Conservation (phyloP, 2,113 vertebrate genomes). For the Carassius auratus region DNA sequence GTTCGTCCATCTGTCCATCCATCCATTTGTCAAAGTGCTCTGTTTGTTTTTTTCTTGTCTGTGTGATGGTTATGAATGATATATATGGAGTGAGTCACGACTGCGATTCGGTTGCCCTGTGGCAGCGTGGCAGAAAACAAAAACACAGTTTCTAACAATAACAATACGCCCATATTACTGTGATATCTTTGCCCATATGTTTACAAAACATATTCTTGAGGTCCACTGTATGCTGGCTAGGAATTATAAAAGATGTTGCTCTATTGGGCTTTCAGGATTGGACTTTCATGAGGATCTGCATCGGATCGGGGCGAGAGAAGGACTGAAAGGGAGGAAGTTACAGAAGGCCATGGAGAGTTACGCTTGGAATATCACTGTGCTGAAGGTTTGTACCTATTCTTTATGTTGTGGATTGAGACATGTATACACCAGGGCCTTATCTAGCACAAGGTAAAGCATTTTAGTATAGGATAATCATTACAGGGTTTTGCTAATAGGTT, state of each 20-base stretch:
- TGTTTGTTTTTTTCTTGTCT: not conserved
- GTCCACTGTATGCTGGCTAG: not conserved
- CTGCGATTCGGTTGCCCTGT: slow-evolving; percentile 8
- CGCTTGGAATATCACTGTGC: slow-evolving; percentile 88
- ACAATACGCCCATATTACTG: not conserved
- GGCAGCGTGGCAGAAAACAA: slow-evolving; percentile 5
- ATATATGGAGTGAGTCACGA: slow-evolving; percentile 16
- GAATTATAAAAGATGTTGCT: not conserved
- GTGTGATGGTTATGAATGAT: not conserved
- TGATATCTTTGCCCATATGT: not conserved
- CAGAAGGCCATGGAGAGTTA: slow-evolving; percentile 94
- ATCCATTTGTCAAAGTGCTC: not conserved
- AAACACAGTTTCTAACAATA: not conserved
- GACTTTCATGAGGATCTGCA: slow-evolving; percentile 91
- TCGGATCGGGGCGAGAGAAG: slow-evolving; percentile 85
- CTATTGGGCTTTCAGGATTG: slow-evolving; percentile 73
- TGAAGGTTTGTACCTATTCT: slow-evolving; percentile 67
- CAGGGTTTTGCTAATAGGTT: not conserved
- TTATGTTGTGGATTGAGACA: not conserved
- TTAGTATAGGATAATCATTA: not conserved
- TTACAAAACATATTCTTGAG: not conserved
- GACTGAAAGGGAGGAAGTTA: slow-evolving; percentile 86
- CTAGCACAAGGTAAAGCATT: not conserved
- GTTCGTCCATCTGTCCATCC: slow-evolving; percentile 9
- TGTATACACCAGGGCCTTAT: not conserved